Conservation (phyloP, 2,113 vertebrate genomes). For the Planiliza haematocheilus region DNA sequence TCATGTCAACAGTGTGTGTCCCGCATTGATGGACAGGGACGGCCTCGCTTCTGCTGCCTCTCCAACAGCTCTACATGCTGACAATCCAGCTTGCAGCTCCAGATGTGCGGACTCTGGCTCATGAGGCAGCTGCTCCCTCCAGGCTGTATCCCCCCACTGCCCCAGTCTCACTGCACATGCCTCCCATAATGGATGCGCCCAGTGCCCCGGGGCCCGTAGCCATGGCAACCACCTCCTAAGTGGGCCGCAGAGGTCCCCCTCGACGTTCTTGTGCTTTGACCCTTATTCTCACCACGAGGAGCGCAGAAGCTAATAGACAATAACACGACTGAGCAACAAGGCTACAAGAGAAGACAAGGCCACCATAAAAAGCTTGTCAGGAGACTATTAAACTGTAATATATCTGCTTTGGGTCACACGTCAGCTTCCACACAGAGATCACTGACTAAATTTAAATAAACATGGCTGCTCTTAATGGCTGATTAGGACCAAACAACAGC, state of each 20-base stretch:
- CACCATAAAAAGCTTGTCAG: conserved; percentile 36
- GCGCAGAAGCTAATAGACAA: conserved; percentile 14
- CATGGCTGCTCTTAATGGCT: background rate
- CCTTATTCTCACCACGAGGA: conserved; percentile 56
- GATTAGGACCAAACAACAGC: conserved; percentile 9
- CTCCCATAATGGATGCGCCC: conserved; percentile 72
- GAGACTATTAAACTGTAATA: conserved; percentile 16
- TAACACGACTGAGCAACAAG: conserved; percentile 30
- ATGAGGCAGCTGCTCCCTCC: conserved; percentile 67
- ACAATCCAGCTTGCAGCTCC: conserved; percentile 36
- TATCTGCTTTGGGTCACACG: conserved; percentile 3
- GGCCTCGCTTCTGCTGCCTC: too few relatives aligned
- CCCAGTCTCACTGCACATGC: conserved; percentile 62
- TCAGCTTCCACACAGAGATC: background rate
- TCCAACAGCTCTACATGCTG: background rate
- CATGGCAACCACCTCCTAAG: conserved; percentile 72
- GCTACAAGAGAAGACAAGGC: conserved; percentile 15
- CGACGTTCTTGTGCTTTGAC: conserved; percentile 48
- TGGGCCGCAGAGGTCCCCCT: conserved; percentile 60
- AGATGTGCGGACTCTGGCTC: conserved; percentile 61
- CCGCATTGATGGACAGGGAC: too few relatives aligned
- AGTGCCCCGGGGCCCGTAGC: conserved; percentile 56
- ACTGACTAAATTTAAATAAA: conserved; percentile 7
- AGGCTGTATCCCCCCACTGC: conserved; percentile 35
- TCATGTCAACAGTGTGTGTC: too few relatives aligned